Conservation (phyloP, 2,113 vertebrate species). For the Phalacrocorax aristotelis region DNA sequence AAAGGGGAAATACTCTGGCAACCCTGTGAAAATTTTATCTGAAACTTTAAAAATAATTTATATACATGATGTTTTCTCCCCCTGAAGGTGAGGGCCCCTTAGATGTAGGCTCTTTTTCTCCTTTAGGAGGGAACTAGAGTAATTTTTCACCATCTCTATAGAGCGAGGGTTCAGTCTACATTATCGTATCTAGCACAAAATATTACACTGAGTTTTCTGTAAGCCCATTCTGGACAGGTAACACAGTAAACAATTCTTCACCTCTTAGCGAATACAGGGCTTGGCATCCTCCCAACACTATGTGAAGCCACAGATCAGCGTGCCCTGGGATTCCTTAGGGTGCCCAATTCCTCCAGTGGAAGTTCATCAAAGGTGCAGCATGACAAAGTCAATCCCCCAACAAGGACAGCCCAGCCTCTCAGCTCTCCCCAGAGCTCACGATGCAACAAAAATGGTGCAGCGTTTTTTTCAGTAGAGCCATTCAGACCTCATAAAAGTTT, state of each 20-base stretch:
- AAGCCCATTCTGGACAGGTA: not conserved
- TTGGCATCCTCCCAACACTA: not conserved
- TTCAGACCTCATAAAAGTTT: not conserved
- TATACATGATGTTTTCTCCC: no score
- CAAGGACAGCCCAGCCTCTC: not conserved
- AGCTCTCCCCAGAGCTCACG: not conserved
- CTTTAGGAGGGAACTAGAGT: not conserved
- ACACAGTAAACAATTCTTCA: not conserved
- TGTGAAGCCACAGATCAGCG: not conserved
- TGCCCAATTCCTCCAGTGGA: accelerated
- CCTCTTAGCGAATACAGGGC: accelerated
- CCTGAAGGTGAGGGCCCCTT: not conserved
- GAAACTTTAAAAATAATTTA: not conserved
- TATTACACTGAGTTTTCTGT: not conserved
- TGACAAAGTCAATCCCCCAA: not conserved
- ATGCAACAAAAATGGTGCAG: not conserved
- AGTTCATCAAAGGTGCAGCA: not conserved
- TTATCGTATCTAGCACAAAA: not conserved
- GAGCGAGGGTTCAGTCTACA: not conserved
- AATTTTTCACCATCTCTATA: not conserved
- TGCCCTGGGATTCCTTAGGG: not conserved
- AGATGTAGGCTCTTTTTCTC: not conserved
- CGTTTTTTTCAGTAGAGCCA: not conserved
- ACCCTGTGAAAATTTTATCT: not conserved
- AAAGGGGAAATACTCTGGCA: not conserved